These are phyloP conservation scores for Lordiphosa stackelbergi DNA, from an alignment of 1,140 invertebrate species.

Conservation along the genomic window DNA sequence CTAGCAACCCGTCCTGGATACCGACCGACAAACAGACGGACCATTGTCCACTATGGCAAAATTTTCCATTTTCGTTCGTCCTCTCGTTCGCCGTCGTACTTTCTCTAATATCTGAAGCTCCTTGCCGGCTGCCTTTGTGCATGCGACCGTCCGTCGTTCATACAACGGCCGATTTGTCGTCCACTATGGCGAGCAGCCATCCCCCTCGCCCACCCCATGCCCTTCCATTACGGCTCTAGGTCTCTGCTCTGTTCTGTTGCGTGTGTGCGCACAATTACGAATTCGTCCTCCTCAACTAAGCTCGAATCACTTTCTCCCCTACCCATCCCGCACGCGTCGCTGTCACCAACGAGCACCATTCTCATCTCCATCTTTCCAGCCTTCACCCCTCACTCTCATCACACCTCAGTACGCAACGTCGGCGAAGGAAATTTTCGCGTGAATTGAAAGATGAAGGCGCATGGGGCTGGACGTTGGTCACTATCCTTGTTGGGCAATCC, in stretches of 20 bases:
- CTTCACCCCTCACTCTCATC: conserved; percentile 32
- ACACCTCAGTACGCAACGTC: conserved; percentile 47
- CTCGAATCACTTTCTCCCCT: conserved; percentile 66
- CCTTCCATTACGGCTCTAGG: conserved; percentile 10
- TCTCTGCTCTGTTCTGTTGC: conserved; percentile 47
- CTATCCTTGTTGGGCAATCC: conserved; percentile 29
- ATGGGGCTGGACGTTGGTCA: conserved; percentile 65
- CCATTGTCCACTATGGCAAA: conserved; percentile 67
- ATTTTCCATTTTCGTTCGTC: conserved; percentile 69
- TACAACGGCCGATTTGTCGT: conserved; percentile 52
- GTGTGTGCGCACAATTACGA: conserved; percentile 67
- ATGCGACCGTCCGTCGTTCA: conserved; percentile 23
- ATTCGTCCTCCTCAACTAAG: conserved; percentile 70
- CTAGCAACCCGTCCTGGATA: conserved; percentile 8
- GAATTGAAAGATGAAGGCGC: conserved; percentile 73
- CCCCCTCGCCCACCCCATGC: background rate
- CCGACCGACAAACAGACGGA: conserved; percentile 23
- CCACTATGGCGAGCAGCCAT: conserved; percentile 26
- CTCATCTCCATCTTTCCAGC: conserved; percentile 21
- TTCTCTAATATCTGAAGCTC: conserved; percentile 67
- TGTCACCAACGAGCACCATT: conserved; percentile 52
- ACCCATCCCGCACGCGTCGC: conserved; percentile 39
- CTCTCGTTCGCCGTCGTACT: conserved; percentile 52
- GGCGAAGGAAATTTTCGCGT: conserved; percentile 72
- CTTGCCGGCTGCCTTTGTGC: conserved; percentile 63